Conservation (phyloP, 2,113 vertebrate genomes). For the Eulacestoma nigropectus region DNA sequence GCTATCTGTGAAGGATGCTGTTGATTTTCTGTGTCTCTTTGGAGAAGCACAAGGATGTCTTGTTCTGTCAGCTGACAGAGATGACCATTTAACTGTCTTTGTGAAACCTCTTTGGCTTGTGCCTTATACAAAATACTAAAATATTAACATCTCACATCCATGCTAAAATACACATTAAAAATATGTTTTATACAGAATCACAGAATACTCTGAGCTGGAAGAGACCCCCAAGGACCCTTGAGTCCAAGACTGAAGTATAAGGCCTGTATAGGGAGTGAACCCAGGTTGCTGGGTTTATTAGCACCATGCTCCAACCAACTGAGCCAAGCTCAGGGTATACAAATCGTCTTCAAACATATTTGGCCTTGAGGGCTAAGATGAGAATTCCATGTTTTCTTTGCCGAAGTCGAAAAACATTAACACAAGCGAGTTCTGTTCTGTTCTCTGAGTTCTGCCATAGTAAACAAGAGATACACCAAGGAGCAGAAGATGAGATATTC, state of each 20-base stretch:
- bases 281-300: rapidly evolving
- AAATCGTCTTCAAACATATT: not conserved
- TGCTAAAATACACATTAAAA: not conserved
- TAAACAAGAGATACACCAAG: not conserved
- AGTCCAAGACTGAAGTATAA: not conserved
- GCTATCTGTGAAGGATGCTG: not conserved
- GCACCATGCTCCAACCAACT: not conserved
- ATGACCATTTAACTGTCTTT: not conserved
- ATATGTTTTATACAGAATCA: not conserved
- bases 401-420: not conserved
- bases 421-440: not conserved
- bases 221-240: not conserved
- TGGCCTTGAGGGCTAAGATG: not conserved
- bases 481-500: not conserved
- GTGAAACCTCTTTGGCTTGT: not conserved
- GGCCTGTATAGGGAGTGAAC: not conserved
- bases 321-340: not conserved
- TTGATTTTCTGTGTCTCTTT: not conserved
- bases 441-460: not conserved
- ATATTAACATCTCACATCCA: not conserved
- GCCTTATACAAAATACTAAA: not conserved
- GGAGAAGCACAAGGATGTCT: not conserved
- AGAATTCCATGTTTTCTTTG: not conserved
- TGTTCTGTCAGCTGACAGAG: not conserved
- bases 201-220: not conserved